Evolutionary conservation across 2,113 vertebrate genomes (phyloP).

Genomic region (Tachysurus vachellii): DNA sequence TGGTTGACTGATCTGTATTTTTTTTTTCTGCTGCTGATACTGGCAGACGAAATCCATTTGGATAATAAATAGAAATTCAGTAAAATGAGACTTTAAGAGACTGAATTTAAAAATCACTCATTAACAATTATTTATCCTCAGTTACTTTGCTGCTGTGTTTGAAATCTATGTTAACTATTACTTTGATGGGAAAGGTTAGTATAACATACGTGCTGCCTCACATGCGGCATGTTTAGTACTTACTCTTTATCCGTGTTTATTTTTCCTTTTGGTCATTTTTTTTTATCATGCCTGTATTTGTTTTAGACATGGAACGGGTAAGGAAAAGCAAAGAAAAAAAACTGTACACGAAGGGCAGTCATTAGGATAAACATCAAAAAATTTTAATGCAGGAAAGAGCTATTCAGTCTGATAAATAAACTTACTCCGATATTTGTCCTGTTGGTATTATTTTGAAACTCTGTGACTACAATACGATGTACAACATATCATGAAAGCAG

Average conservation of each 20-base stretch:
- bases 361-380: background rate
- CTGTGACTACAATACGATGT: background rate
- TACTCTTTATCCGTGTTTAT: conserved; percentile 17
- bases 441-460: background rate
- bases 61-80: background rate
- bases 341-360: background rate
- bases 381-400: background rate
- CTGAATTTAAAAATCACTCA: background rate
- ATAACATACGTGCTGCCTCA: background rate
- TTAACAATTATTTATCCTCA: background rate
- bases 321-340: background rate
- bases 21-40: background rate
- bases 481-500: background rate
- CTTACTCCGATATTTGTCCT: background rate
- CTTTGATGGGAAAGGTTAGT: background rate
- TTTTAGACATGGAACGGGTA: background rate
- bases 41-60: background rate
- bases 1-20: background rate
- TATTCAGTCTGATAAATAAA: background rate
- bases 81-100: background rate
- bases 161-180: background rate
- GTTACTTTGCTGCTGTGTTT: background rate
- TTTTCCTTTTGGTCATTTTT: background rate
- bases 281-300: conserved; percentile 49
- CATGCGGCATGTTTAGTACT: background rate